phyloP scores from a whole-genome alignment of 1,140 invertebrate species.

The Saccostrea glomerata region DNA sequence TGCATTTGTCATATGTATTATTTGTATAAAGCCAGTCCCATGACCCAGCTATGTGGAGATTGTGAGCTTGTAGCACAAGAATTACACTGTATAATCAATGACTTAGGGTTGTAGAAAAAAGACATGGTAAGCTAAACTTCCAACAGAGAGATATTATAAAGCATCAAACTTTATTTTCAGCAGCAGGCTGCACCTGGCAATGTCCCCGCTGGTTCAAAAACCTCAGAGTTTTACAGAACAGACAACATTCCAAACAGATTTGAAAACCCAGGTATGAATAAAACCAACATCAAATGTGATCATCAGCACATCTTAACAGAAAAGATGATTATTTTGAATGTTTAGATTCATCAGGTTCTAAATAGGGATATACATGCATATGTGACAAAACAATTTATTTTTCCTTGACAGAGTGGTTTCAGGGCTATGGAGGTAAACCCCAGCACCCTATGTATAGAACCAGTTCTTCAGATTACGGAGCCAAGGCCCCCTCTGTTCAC shows the following conservation, averaged over 20 bases:
- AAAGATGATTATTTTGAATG: too few relatives aligned
- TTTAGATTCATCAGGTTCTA: too few relatives aligned
- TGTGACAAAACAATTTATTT: not conserved
- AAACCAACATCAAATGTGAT: not conserved
- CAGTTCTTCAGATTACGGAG: conserved; percentile 69
- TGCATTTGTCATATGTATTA: too few relatives aligned
- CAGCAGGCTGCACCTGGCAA: conserved; percentile 58
- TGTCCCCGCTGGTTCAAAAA: conserved; percentile 68
- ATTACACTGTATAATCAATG: too few relatives aligned
- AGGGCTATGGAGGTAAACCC: conserved; percentile 72
- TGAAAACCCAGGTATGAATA: conserved; percentile 71
- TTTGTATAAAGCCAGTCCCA: too few relatives aligned
- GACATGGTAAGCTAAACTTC: not conserved
- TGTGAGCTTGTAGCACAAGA: too few relatives aligned
- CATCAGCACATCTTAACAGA: not conserved
- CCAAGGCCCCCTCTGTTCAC: conserved; percentile 72
- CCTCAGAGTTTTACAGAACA: conserved; percentile 72
- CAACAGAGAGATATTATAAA: not conserved
- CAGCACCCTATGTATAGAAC: conserved; percentile 77
- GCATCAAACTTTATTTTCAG: not conserved
- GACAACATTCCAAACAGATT: conserved; percentile 70
- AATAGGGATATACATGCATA: not conserved
- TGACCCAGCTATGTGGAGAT: too few relatives aligned
- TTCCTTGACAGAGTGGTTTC: conserved; percentile 66
- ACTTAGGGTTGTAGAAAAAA: too few relatives aligned